Conservation (phyloP, 2,113 vertebrate genomes). For the Syrrhaptes paradoxus region DNA sequence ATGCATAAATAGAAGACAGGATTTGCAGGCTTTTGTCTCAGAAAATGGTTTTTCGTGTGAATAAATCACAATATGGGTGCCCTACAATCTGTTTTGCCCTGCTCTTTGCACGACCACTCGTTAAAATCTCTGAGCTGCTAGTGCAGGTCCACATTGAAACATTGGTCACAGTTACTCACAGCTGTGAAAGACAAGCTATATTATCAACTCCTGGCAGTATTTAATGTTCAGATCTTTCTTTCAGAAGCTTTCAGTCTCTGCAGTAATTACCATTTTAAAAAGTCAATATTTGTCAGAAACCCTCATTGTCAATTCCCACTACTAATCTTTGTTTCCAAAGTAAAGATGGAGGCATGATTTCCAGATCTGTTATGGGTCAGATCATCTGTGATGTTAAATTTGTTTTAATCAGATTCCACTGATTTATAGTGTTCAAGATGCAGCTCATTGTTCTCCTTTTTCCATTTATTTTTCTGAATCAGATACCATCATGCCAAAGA, state of each 20-base stretch:
- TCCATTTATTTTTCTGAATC: background rate
- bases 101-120: fast-evolving
- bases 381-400: background rate
- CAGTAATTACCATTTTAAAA: background rate
- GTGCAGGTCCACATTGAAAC: background rate
- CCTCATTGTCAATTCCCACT: background rate
- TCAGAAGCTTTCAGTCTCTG: background rate
- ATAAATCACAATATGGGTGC: background rate
- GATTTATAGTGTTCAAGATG: background rate
- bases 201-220: background rate
- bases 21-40: background rate
- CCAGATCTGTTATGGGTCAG: background rate
- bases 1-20: background rate
- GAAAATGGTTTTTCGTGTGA: background rate
- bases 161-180: background rate
- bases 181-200: background rate
- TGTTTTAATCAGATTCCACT: background rate
- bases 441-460: background rate
- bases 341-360: background rate
- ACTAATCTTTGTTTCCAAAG: background rate
- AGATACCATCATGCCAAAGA: background rate
- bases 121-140: background rate
- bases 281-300: background rate
- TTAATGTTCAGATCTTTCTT: background rate
- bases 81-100: background rate